Percentiles rank a stretch among this genome's conserved stretches.
Conservation (phyloP, 30 jellyfish, hydroid and myxozoan genomes). For the Pseudorhiza aurosa region DNA sequence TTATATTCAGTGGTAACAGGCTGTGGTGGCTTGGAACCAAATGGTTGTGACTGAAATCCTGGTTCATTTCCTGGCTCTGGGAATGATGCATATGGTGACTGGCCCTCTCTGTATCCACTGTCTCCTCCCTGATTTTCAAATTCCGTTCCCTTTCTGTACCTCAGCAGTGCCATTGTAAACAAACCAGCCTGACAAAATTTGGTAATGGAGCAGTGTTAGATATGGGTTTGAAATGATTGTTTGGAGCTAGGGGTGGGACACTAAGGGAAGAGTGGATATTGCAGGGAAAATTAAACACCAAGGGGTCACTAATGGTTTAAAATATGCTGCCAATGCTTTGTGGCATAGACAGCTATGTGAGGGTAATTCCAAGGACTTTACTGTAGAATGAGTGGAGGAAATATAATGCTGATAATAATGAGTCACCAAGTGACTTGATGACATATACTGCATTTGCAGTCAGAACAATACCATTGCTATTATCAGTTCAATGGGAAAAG, state of each 20-base stretch:
- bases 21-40: conserved; percentile 77
- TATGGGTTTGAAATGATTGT: not conserved
- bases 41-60: conserved; percentile 90
- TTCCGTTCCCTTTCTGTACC: conserved; percentile 84
- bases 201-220: not conserved
- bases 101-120: conserved; percentile 59
- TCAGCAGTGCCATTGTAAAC: conserved; percentile 66
- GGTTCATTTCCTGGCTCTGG: conserved; percentile 95
- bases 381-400: no score
- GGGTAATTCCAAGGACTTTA: no score
- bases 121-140: conserved; percentile 55
- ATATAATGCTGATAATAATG: no score
- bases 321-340: no score
- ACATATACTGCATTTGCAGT: no score
- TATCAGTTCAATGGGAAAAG: no score
- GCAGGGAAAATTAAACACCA: no score
- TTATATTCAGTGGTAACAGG: conserved; percentile 91
- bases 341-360: no score
- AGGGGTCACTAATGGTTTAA: no score
- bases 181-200: conserved; percentile 71
- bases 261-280: no score
- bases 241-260: not conserved
- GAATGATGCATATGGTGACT: conserved; percentile 98
- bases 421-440: no score
- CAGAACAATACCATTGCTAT: no score